These are phyloP conservation scores for Tuberolachnus salignus DNA, from an alignment of 2,888 invertebrate genomes.

Conservation along the genomic window DNA sequence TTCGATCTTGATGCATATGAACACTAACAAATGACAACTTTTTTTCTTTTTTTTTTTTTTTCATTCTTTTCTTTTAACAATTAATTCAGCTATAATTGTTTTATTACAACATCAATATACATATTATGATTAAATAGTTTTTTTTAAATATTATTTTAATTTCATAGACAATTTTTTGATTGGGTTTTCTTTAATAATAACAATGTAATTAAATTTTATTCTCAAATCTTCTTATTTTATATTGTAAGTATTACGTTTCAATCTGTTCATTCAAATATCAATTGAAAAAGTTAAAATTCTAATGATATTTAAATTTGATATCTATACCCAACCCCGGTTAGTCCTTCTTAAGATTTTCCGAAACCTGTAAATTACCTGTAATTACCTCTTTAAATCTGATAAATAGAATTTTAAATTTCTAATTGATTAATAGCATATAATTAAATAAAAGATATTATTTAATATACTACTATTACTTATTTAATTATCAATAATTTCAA, in stretches of 20 bases:
- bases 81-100: conserved; percentile 24
- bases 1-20: conserved; percentile 69
- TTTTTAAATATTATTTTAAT: conserved; percentile 11
- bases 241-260: too few relatives aligned
- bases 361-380: too few relatives aligned
- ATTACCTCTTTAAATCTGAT: too few relatives aligned
- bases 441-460: too few relatives aligned
- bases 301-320: too few relatives aligned
- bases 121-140: not conserved
- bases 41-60: too few relatives aligned
- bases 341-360: too few relatives aligned
- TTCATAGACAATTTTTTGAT: conserved; percentile 1
- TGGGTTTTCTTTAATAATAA: conserved; percentile 8
- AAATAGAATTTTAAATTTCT: not conserved
- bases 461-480: conserved; percentile 26
- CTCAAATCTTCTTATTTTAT: too few relatives aligned
- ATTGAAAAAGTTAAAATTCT: too few relatives aligned
- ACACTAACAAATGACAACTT: conserved; percentile 56
- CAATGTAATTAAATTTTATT: too few relatives aligned
- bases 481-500: not conserved
- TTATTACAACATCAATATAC: not conserved
- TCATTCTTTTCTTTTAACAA: conserved; percentile 4
- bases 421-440: not conserved
- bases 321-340: too few relatives aligned
- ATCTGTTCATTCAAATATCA: too few relatives aligned